Evolutionary conservation across 2,797 vertebrate genomes (phyloP).

Genomic region (Mus minutoides): DNA sequence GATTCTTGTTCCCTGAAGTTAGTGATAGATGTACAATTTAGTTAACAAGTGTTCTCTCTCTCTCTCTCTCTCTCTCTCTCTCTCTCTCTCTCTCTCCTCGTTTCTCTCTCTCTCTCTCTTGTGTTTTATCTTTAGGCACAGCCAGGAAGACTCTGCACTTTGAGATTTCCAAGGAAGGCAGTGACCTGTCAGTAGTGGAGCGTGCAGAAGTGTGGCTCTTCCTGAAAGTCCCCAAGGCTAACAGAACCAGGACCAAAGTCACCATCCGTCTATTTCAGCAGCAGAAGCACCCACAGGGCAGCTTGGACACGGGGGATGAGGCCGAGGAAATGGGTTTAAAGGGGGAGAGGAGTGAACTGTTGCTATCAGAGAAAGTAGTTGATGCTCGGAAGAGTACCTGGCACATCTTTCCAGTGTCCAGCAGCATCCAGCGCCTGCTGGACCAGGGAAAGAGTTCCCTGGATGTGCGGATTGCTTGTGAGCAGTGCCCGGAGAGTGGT

Average conservation of each 20-base stretch:
- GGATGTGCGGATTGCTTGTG: constrained; percentile 92
- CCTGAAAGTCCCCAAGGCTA: constrained; percentile 94
- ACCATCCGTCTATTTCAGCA: constrained; percentile 94
- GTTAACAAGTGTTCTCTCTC: constrained; percentile 79
- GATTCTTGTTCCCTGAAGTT: neutral
- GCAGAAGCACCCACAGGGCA: constrained; percentile 81
- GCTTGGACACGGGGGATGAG: constrained; percentile 85
- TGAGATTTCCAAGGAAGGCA: constrained; percentile 95
- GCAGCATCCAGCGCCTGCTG: constrained; percentile 92
- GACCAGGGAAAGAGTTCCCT: constrained; percentile 89
- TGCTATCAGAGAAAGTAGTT: constrained; percentile 94
- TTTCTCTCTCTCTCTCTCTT: constrained; percentile 74
- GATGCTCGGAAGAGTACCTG: constrained; percentile 97
- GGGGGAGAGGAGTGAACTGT: constrained; percentile 86
- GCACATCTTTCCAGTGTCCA: constrained; percentile 95
- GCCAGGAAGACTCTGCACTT: constrained; percentile 93
- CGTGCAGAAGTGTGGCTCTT: constrained; percentile 98
- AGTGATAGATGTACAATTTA: neutral
- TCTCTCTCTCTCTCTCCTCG: constrained; percentile 65
- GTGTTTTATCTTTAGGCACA: constrained; percentile 89
- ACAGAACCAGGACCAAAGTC: constrained; percentile 94
- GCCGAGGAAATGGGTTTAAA: constrained; percentile 83
- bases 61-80: constrained; percentile 70
- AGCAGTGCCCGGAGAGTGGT: constrained; percentile 93
- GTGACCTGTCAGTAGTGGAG: constrained; percentile 94